Conservation (phyloP, 2,888 invertebrate species). For the Acheta domesticus region DNA sequence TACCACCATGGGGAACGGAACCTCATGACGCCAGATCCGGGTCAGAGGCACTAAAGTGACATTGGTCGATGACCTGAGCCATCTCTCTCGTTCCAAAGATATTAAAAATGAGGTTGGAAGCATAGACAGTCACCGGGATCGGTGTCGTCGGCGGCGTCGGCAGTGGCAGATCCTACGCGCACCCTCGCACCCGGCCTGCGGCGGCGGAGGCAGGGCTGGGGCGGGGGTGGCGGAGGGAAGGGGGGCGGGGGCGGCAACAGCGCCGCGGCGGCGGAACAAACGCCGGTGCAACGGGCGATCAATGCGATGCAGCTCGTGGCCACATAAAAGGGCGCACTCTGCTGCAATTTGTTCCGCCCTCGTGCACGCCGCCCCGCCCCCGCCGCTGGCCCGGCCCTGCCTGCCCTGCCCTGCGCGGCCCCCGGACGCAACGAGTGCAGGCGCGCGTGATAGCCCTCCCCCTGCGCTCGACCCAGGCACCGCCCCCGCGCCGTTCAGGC, state of each 20-base stretch:
- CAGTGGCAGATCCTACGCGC: no score
- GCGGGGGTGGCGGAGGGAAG: neutral
- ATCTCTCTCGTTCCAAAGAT: no score
- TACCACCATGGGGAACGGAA: no score
- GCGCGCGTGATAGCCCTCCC: neutral
- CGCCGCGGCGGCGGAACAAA: neutral
- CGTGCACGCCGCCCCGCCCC: neutral
- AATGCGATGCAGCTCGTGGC: conserved; percentile 18
- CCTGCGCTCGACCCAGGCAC: neutral
- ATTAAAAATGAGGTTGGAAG: no score
- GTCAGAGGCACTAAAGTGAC: no score
- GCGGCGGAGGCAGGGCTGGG: neutral
- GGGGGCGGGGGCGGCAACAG: neutral
- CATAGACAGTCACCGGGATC: no score
- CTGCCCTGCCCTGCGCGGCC: neutral
- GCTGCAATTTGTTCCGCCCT: conserved; percentile 18
- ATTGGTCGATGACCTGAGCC: no score
- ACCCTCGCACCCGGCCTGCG: no score
- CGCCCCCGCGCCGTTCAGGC: no score
- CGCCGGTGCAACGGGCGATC: conserved; percentile 4
- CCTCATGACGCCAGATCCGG: no score
- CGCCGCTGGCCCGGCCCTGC: neutral
- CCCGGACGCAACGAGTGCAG: neutral
- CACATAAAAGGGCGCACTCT: neutral
- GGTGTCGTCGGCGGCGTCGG: no score